phyloP scores from a whole-genome alignment of 2,113 vertebrate genomes.

The Rhabdomys dilectus region DNA sequence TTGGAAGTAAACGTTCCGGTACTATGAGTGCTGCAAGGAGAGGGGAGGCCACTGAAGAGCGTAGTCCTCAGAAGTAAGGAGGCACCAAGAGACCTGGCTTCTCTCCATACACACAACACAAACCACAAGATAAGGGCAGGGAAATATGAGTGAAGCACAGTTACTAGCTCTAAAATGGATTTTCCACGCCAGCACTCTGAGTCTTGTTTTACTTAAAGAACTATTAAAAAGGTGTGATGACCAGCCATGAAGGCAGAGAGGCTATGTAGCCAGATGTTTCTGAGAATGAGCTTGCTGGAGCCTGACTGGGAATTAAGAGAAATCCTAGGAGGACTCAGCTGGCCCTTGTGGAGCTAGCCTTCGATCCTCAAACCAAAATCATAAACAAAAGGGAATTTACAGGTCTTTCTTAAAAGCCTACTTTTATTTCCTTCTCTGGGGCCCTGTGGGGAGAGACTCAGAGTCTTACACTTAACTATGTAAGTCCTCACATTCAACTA shows the following conservation, averaged over 20 bases:
- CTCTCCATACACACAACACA: slow-evolving; percentile 38
- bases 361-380: slow-evolving; percentile 30
- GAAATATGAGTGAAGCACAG: background rate
- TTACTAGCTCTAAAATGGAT: background rate
- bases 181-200: background rate
- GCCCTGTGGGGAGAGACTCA: background rate
- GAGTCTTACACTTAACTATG: background rate
- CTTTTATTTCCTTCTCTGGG: background rate
- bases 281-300: background rate
- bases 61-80: background rate
- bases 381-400: slow-evolving; percentile 1
- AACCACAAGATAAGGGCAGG: slow-evolving; percentile 24
- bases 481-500: background rate
- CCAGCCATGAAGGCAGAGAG: background rate
- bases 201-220: slow-evolving; percentile 7
- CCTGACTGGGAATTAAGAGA: background rate
- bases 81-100: background rate
- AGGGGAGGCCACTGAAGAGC: background rate
- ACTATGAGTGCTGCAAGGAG: background rate
- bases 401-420: background rate
- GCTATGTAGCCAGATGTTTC: background rate
- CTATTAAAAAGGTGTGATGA: background rate
- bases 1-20: slow-evolving; percentile 33
- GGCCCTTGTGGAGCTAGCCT: background rate
- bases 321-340: background rate